phyloP scores from a whole-genome alignment of 2,113 vertebrate species.

The Otocyon megalotis region DNA sequence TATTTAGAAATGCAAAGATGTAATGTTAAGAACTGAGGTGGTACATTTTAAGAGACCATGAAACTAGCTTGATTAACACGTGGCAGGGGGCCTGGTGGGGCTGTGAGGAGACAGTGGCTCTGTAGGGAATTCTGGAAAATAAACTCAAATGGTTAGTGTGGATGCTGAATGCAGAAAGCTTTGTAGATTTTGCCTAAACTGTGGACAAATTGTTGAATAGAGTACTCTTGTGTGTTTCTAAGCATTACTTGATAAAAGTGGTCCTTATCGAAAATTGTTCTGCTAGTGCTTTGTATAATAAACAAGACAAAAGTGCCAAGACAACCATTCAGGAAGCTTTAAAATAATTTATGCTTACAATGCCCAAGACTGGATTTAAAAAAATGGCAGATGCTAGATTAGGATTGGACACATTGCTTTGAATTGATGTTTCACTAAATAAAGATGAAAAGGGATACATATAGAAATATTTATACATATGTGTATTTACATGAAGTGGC shows the following conservation, averaged over 20 bases:
- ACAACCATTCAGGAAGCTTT: background rate
- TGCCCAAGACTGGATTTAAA: background rate
- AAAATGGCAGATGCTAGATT: background rate
- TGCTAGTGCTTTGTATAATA: background rate
- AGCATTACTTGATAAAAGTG: constrained; percentile 25
- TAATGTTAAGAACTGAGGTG: background rate
- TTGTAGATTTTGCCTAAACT: background rate
- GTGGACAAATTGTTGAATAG: background rate
- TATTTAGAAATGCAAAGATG: constrained; percentile 11
- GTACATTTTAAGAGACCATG: background rate
- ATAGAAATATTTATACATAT: background rate
- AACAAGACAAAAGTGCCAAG: background rate
- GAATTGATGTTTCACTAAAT: background rate
- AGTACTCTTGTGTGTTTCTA: background rate
- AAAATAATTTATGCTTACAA: background rate
- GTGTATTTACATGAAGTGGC: background rate
- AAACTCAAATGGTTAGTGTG: background rate
- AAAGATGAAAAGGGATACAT: background rate
- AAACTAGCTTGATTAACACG: background rate
- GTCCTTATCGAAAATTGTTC: background rate
- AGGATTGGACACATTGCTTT: background rate
- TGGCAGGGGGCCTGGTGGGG: background rate
- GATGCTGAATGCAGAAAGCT: background rate
- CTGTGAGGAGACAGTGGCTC: background rate
- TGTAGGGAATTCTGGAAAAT: background rate